phyloP scores from a whole-genome alignment of 1,140 invertebrate species.

The Formica selysi region DNA sequence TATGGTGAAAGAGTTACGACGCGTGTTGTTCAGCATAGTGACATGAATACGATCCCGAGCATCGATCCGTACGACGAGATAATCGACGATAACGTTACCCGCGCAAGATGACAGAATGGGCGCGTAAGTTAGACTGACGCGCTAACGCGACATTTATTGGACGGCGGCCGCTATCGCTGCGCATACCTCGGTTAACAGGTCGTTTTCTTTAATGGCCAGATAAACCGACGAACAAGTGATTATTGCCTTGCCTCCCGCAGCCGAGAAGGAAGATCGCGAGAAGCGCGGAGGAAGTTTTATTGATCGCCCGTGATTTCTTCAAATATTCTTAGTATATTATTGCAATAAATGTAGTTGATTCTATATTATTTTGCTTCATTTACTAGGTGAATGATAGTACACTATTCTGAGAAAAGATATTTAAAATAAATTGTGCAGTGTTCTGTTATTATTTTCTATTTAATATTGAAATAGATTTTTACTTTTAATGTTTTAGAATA shows the following conservation, averaged over 20 bases:
- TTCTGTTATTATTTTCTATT: not conserved
- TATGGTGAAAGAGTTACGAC: not conserved
- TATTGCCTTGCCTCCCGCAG: slow-evolving; percentile 64
- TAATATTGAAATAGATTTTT: not conserved
- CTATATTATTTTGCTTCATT: no score
- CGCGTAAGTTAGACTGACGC: slow-evolving; percentile 52
- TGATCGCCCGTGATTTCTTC: slow-evolving; percentile 26
- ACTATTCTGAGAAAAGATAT: not conserved
- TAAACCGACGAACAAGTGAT: slow-evolving; percentile 72
- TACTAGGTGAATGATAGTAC: no score
- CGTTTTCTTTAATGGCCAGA: slow-evolving; percentile 78
- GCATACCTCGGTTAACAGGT: slow-evolving; percentile 75
- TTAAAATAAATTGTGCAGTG: not conserved
- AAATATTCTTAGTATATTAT: not conserved
- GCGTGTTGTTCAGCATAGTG: slow-evolving; percentile 19
- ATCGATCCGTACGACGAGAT: slow-evolving; percentile 62
- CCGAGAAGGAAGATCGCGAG: slow-evolving; percentile 36
- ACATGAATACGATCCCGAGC: not conserved
- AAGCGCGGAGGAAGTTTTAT: slow-evolving; percentile 28
- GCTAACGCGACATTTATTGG: slow-evolving; percentile 77
- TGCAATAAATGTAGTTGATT: not conserved
- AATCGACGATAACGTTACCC: slow-evolving; percentile 44
- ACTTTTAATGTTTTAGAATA: not conserved
- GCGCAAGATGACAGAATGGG: slow-evolving; percentile 58
- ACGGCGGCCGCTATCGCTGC: slow-evolving; percentile 57